Evolutionary conservation across 2,113 vertebrate genomes (phyloP).

Genomic region (Oenanthe oenanthe): DNA sequence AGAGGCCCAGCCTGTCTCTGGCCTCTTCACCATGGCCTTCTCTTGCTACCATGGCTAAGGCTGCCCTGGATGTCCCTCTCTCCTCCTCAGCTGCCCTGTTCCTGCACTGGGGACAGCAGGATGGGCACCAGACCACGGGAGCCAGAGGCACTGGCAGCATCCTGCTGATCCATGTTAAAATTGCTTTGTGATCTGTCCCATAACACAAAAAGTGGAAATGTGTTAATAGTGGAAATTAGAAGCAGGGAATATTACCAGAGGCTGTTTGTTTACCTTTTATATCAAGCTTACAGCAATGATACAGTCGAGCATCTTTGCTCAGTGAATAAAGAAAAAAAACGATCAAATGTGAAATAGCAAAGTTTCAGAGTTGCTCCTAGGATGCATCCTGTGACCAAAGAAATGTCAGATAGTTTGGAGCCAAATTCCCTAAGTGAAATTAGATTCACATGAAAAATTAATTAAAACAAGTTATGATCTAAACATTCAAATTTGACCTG

Average conservation of each 20-base stretch:
- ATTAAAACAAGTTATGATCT: neutral
- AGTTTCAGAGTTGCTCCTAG: neutral
- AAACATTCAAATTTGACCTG: neutral
- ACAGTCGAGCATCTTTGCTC: accelerated
- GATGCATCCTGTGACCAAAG: neutral
- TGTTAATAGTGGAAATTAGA: neutral
- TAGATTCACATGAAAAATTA: too few relatives aligned
- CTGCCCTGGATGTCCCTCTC: neutral
- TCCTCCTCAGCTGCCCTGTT: neutral
- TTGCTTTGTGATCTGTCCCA: neutral
- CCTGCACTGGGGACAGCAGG: neutral
- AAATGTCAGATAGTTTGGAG: neutral
- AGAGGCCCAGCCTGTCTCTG: neutral
- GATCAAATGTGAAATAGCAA: neutral
- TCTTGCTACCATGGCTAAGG: neutral
- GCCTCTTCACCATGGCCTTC: too few relatives aligned
- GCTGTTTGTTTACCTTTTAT: neutral
- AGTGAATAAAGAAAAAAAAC: neutral
- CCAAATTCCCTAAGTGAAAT: neutral
- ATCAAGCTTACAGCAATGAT: neutral
- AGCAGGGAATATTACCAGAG: neutral
- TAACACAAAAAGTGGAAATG: neutral
- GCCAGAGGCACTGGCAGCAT: neutral
- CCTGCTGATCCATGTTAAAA: neutral
- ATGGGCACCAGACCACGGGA: neutral